Percentiles rank a stretch among this genome's conserved stretches.
phyloP scores from a whole-genome alignment of 2,888 invertebrate species.

The Dione vanillae region DNA sequence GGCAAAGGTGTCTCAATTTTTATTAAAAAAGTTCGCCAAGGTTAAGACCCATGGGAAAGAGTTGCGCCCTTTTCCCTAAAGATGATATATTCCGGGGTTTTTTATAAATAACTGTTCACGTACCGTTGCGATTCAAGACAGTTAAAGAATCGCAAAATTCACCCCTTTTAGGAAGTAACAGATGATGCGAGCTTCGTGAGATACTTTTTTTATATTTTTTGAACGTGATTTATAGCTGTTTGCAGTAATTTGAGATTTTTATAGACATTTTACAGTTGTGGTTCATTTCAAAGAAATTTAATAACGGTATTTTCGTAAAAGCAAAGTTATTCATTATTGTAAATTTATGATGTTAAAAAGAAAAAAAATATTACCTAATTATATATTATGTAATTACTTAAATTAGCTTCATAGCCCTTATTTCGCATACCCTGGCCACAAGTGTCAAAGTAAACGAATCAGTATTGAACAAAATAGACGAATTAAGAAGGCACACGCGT shows the following conservation, averaged over 20 bases:
- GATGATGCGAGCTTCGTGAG: conserved; percentile 76
- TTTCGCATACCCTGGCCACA: neutral
- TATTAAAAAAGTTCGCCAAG: conserved; percentile 75
- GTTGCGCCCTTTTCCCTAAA: conserved; percentile 75
- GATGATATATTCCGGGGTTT: conserved; percentile 67
- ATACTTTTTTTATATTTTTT: conserved; percentile 70
- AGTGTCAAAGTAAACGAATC: neutral
- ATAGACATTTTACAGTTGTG: conserved; percentile 69
- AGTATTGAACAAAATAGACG: conserved; percentile 16
- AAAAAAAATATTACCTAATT: neutral
- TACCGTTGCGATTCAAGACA: conserved; percentile 67
- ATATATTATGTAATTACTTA: neutral
- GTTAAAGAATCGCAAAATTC: conserved; percentile 65
- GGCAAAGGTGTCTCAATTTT: conserved; percentile 83
- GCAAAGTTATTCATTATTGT: neutral
- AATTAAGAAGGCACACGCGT: conserved; percentile 25
- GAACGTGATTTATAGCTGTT: conserved; percentile 81
- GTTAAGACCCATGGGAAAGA: conserved; percentile 85
- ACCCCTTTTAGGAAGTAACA: conserved; percentile 79
- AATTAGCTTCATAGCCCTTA: neutral
- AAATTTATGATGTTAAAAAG: neutral
- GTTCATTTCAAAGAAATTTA: conserved; percentile 64
- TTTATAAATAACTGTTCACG: conserved; percentile 72
- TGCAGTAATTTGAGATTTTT: conserved; percentile 83
- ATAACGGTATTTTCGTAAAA: conserved; percentile 65